Base-by-base conservation (phyloP, 2,113 vertebrate species). In the Coreoperca whiteheadi region DNA sequence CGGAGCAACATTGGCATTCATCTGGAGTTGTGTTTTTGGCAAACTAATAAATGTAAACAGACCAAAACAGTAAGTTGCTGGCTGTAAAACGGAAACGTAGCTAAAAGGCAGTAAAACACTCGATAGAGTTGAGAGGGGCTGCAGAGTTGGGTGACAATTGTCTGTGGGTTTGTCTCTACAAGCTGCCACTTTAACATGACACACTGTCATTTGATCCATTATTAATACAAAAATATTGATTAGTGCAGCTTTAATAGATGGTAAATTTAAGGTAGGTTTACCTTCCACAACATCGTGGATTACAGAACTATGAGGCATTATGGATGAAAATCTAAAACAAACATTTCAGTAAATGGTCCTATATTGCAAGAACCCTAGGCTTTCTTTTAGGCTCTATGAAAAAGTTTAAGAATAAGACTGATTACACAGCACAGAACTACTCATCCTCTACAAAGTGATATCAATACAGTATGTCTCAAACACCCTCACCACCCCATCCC, bases 381-480 rank as follows among this genome's bases (percentile, higher is more conserved):
- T 82, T 53, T 69, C 15, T 73, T 48, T 67, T 67, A 16, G n/a
- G 25, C 11, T 56, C 5, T 6, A 32, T 63, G 10, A 23, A 50
- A 37, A 59, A 43, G n/a, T 12, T 56, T 2, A 18, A 65, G 57
- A 59, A 59, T 50, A 15, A 30, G 43, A 69, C 50, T 50, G 23
- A 85, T 71, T 83, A 32, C 53, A 32, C 57, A 34, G 48, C 28
- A 11, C 28, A 66, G 70, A 74, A 46, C 63, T 66, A 63, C 54
- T 86, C 72, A 80, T 85, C 56, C 54, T 48, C 60, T 53, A n/a
- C 79, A 76, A 16, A 5, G 61, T 18, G 66, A 79, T 56, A 78
- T 70, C 30, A 83, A 57, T 71, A 51, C 60, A 74, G 32, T 74
- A 48, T 78, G 72, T 86, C 78, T 70, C 60, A 83, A 67, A 71